Percentiles rank a stretch among this genome's conserved stretches.
Evolutionary conservation across 2,888 invertebrate genomes (phyloP).

Genomic region (Biston stratarius): DNA sequence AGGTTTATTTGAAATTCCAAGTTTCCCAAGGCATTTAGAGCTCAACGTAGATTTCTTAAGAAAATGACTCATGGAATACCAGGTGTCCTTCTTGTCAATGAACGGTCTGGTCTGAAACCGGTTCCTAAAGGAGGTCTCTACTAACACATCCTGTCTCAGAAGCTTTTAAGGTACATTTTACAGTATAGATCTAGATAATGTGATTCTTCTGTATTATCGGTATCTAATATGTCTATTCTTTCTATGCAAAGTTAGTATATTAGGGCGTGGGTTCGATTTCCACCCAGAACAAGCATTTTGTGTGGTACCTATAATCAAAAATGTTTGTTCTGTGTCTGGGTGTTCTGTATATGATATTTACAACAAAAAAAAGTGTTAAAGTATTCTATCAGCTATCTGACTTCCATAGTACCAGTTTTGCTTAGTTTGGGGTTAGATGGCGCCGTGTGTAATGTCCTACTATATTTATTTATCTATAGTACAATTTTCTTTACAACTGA

Average conservation of each 20-base stretch:
- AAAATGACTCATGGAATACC: slow-evolving; percentile 32
- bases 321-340: too few species aligned
- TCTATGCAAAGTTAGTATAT: slow-evolving; percentile 3
- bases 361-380: too few species aligned
- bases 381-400: too few species aligned
- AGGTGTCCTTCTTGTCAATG: slow-evolving; percentile 38
- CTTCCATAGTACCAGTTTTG: too few species aligned
- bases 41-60: slow-evolving; percentile 23
- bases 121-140: slow-evolving; percentile 18
- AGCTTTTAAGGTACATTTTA: slow-evolving; percentile 1
- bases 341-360: too few species aligned
- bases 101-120: slow-evolving; percentile 35
- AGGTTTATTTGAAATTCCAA: slow-evolving; percentile 29
- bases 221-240: background rate
- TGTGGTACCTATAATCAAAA: too few species aligned
- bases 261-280: too few species aligned
- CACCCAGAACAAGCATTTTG: too few species aligned
- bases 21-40: slow-evolving; percentile 32
- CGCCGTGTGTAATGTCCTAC: too few species aligned
- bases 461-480: too few species aligned
- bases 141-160: background rate
- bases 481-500: background rate
- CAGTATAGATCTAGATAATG: background rate
- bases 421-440: too few species aligned
- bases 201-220: background rate